Percentiles rank a stretch among this genome's conserved stretches.
Evolutionary conservation across 2,888 invertebrate species (phyloP).

Genomic region (Epinotia nisella): DNA sequence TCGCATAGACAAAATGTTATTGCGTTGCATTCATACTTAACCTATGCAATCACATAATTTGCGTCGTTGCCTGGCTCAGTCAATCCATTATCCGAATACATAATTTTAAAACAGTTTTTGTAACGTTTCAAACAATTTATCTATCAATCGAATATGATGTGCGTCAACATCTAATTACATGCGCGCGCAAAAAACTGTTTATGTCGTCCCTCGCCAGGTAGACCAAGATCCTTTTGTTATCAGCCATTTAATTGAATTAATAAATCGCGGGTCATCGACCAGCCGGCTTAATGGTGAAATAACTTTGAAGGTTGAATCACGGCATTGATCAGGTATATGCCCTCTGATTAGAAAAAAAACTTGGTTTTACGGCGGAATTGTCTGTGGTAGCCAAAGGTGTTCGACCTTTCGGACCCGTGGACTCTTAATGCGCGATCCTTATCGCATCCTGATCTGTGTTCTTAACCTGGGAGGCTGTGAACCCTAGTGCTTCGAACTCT

Average conservation of each 20-base stretch:
- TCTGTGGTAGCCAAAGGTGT: slow-evolving; percentile 55
- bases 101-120: slow-evolving; percentile 4
- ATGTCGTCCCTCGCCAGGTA: slow-evolving; percentile 48
- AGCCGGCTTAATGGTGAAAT: slow-evolving; percentile 69
- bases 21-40: no score
- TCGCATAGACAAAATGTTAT: no score
- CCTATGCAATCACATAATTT: not conserved
- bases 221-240: slow-evolving; percentile 53
- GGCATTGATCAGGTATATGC: slow-evolving; percentile 62
- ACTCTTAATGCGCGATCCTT: slow-evolving; percentile 46
- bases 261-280: slow-evolving; percentile 70
- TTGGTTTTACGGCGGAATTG: slow-evolving; percentile 60
- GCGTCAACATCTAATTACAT: slow-evolving; percentile 32
- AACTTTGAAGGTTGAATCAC: slow-evolving; percentile 71
- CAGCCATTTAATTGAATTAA: slow-evolving; percentile 45
- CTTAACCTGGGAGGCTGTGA: slow-evolving; percentile 56
- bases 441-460: slow-evolving; percentile 44
- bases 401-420: slow-evolving; percentile 63
- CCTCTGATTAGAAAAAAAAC: slow-evolving; percentile 61
- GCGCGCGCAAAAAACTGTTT: slow-evolving; percentile 57
- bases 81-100: not conserved
- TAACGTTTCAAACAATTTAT: slow-evolving; percentile 16
- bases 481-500: slow-evolving; percentile 60
- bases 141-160: slow-evolving; percentile 2
- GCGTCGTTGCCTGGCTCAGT: not conserved